A percentile compares a stretch with the other conserved stretches of the same genome.
phyloP scores from a whole-genome alignment of 2,113 vertebrate genomes.

The Strix aluco region DNA sequence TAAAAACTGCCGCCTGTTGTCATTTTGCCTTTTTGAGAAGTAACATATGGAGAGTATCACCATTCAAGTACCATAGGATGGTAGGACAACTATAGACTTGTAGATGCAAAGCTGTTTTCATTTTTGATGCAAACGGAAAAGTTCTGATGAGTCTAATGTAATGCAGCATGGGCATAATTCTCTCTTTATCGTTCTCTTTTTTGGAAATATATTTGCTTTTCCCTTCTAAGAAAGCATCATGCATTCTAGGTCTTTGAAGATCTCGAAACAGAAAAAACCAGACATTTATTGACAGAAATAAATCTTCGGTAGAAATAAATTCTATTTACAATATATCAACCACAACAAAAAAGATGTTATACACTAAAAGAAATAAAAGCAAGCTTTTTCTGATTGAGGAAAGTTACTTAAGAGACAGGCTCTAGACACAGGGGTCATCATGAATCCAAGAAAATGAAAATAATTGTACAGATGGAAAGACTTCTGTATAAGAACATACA shows the following conservation, averaged over 20 bases:
- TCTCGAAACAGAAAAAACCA: neutral
- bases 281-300: neutral
- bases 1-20: neutral
- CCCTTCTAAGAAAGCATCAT: neutral
- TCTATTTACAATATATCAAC: neutral
- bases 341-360: neutral
- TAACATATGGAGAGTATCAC: neutral
- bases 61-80: neutral
- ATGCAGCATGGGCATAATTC: neutral
- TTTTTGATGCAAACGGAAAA: neutral
- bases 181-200: neutral
- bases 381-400: neutral
- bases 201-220: neutral
- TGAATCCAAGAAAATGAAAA: neutral
- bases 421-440: neutral
- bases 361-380: neutral
- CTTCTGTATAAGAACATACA: neutral
- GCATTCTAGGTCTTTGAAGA: neutral
- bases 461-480: neutral
- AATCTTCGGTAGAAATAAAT: neutral
- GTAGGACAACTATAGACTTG: neutral
- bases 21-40: neutral
- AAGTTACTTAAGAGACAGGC: neutral
- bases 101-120: neutral
- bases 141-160: neutral